Evolutionary conservation across 2,113 vertebrate genomes (phyloP).

Genomic region (Heterocephalus glaber): DNA sequence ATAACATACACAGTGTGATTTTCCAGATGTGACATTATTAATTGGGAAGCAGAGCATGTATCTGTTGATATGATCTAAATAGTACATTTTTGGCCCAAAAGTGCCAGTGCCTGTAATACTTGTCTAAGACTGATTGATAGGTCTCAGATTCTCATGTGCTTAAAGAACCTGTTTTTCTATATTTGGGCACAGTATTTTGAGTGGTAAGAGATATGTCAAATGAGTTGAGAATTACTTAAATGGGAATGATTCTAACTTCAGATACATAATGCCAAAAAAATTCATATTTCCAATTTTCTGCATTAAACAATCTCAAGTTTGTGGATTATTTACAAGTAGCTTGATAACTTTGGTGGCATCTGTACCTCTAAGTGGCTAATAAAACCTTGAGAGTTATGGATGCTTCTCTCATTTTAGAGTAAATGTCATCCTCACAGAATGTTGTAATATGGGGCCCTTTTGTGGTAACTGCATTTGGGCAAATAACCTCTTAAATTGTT

Average conservation of each 20-base stretch:
- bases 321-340: conserved; percentile 78
- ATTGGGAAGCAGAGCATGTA: conserved; percentile 17
- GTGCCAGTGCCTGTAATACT: conserved; percentile 68
- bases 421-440: background rate
- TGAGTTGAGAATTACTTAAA: conserved; percentile 83
- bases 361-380: background rate
- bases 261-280: conserved; percentile 81
- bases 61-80: conserved; percentile 43
- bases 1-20: background rate
- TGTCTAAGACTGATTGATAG: conserved; percentile 80
- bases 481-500: background rate
- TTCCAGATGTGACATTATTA: background rate
- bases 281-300: conserved; percentile 81
- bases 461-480: background rate
- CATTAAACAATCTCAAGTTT: conserved; percentile 68
- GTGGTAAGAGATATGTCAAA: conserved; percentile 85
- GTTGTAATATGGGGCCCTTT: background rate
- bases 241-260: conserved; percentile 79
- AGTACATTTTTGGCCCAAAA: conserved; percentile 24
- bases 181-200: conserved; percentile 83
- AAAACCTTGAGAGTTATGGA: background rate
- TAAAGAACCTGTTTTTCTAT: conserved; percentile 82
- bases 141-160: conserved; percentile 74
- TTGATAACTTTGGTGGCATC: conserved; percentile 55
- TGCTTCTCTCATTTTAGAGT: conserved; percentile 19